Percentiles rank a stretch among this genome's conserved stretches.
These are phyloP conservation scores for Jaculus jaculus DNA, from an alignment of 2,113 vertebrate genomes.

Conservation along the genomic window DNA sequence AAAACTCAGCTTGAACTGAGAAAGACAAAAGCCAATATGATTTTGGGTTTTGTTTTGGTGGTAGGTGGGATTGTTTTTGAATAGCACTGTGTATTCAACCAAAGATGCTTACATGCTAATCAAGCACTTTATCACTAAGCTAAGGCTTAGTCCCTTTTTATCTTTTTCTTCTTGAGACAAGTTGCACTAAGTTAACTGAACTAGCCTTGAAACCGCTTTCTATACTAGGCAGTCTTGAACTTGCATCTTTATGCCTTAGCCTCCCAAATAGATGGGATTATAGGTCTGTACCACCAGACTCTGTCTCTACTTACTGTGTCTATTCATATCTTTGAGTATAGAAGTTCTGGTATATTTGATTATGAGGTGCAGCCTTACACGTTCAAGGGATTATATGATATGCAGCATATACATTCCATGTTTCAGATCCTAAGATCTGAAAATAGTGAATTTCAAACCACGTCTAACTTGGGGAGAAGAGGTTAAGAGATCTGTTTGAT, in stretches of 20 bases:
- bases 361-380: neutral
- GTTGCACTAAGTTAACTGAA: no score
- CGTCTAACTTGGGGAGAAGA: neutral
- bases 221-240: neutral
- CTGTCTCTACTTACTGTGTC: neutral
- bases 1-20: neutral
- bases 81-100: neutral
- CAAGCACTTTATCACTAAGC: neutral
- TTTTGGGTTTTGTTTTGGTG: neutral
- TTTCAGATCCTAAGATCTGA: constrained; percentile 40
- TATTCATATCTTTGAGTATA: neutral
- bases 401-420: neutral
- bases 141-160: neutral
- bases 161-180: neutral
- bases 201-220: no score
- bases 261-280: no score
- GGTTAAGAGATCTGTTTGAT: constrained; percentile 28
- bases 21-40: neutral
- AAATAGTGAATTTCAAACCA: constrained; percentile 3
- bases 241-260: neutral
- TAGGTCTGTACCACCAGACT: neutral
- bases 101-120: neutral
- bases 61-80: neutral
- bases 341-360: neutral
- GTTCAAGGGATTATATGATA: neutral